Base-by-base conservation (phyloP, 2,888 invertebrate genomes). In the Pseudococcus viburni region DNA sequence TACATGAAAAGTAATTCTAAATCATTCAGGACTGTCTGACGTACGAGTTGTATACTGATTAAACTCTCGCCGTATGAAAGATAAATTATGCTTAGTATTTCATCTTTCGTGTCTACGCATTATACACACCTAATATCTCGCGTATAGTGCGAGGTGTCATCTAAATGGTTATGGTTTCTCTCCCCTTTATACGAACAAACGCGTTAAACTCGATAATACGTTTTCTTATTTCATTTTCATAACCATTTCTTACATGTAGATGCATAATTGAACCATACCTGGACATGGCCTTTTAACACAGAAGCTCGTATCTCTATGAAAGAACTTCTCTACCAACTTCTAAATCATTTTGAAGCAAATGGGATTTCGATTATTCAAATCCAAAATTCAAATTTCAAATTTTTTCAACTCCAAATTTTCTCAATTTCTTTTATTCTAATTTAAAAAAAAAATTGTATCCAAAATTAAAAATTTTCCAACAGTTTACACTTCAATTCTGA, bases 1-100 rank as follows among this genome's bases (percentile, higher is more conserved):
- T 17, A 85, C 85, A 64, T 55, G 85, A 85, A 85, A 85, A 64
- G 59, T 12, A 85, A 85, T 85, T 85, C 64, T 85, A 85, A 85
- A 85, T 85, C 85, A 85, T 85, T 55, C 84, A 33, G 55, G 33
- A 46, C 19, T 73, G 73, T 68, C 73, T 73, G 73, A 39, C 26
- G 15, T 33, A 11, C 68, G 22, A 26, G 19, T 3, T 68, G 26
- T 22, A 22, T 68, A 68, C 68, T 73, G 73, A 73, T 73, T 73
- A 73, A 73, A 73, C 33, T 73, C 12, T 33, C 19, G 19, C 26
- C 17, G 33, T 73, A 73, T 9, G 17, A 73, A 73, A 73, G 73
- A 73, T 73, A 73, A 73, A 73, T 73, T 33, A 73, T 33, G 73
- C 8, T 7, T 22, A 73, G n/a, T 73, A 73, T 73, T 73, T 73